These are phyloP conservation scores for Tylochromis polylepis DNA, from an alignment of 2,113 vertebrate genomes.

Conservation along the genomic window DNA sequence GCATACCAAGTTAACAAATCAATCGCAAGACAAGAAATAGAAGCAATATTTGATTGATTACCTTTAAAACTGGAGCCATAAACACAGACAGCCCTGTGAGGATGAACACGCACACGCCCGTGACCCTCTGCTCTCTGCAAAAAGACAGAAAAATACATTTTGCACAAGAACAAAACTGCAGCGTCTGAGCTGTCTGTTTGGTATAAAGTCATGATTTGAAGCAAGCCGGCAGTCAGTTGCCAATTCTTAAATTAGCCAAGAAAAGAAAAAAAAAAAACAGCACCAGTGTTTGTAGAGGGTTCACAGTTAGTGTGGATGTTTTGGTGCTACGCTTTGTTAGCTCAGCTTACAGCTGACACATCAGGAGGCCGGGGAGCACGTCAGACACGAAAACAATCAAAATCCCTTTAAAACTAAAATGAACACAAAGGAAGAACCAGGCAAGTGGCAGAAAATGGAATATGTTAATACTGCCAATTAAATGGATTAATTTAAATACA, in stretches of 20 bases:
- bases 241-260: background rate
- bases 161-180: background rate
- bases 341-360: slow-evolving; percentile 73
- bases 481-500: background rate
- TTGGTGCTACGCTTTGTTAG: slow-evolving; percentile 30
- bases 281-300: background rate
- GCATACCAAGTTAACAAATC: accelerated
- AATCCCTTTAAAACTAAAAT: background rate
- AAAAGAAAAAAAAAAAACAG: accelerated
- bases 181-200: background rate
- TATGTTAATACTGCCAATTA: background rate
- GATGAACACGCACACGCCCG: slow-evolving; percentile 88
- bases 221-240: background rate
- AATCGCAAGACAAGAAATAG: background rate
- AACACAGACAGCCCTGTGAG: slow-evolving; percentile 97
- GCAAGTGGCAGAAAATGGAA: background rate
- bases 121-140: slow-evolving; percentile 93
- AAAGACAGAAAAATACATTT: background rate
- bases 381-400: background rate
- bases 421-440: background rate
- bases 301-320: background rate
- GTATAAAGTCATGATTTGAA: background rate
- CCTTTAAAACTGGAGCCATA: slow-evolving; percentile 99
- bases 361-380: slow-evolving; percentile 5
- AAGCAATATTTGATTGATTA: slow-evolving; percentile 24